phyloP scores from a whole-genome alignment of 2,797 vertebrate species.

The Gymnoscopelus braueri region DNA sequence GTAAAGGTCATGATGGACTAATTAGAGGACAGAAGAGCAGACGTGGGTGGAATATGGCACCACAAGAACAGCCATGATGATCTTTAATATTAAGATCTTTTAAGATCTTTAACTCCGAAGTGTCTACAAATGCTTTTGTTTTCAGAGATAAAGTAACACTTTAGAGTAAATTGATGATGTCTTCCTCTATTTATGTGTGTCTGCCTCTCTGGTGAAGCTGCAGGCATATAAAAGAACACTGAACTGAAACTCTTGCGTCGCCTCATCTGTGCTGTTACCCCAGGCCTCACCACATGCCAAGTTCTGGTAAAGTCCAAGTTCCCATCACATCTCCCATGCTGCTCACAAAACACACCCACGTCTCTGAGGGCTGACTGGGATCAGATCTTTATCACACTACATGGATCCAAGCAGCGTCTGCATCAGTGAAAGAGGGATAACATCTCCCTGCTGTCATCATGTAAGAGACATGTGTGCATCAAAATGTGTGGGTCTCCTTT shows the following conservation, averaged over 20 bases:
- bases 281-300: slow-evolving; percentile 36
- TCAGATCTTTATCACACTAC: slow-evolving; percentile 55
- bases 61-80: too few species aligned
- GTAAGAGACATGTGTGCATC: slow-evolving; percentile 14
- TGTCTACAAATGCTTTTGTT: too few species aligned
- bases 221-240: neutral
- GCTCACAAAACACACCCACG: slow-evolving; percentile 31
- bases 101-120: too few species aligned
- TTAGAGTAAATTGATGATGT: neutral
- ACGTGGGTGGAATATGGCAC: too few species aligned
- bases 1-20: slow-evolving; percentile 77
- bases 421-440: slow-evolving; percentile 4
- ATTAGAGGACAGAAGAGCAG: slow-evolving; percentile 40
- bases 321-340: slow-evolving; percentile 16
- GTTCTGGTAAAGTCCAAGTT: slow-evolving; percentile 22
- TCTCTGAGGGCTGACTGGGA: slow-evolving; percentile 52
- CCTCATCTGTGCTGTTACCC: slow-evolving; percentile 15
- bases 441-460: slow-evolving; percentile 16
- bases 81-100: too few species aligned
- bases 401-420: slow-evolving; percentile 33
- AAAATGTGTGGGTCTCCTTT: slow-evolving; percentile 14
- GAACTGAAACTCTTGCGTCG: slow-evolving; percentile 33
- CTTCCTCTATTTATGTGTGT: neutral
- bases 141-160: neutral
- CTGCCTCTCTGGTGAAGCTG: too few species aligned